phyloP scores from a whole-genome alignment of 2,888 invertebrate genomes.

The Ophonus ardosiacus region DNA sequence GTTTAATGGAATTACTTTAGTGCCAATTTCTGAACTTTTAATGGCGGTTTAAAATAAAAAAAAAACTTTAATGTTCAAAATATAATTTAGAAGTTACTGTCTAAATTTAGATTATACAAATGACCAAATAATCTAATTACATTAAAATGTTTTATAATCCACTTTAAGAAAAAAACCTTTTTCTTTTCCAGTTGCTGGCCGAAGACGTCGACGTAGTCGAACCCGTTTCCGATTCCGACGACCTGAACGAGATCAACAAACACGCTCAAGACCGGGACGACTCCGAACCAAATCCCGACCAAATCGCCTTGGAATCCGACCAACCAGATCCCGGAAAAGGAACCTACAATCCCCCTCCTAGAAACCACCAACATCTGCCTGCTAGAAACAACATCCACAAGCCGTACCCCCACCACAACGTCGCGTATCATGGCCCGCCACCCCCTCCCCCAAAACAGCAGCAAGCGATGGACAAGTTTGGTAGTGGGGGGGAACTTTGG shows the following conservation, averaged over 20 bases:
- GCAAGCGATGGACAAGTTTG: slow-evolving; percentile 75
- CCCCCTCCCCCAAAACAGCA: slow-evolving; percentile 76
- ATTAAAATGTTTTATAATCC: too few relatives aligned
- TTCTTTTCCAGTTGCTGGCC: slow-evolving; percentile 72
- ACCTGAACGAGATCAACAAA: slow-evolving; percentile 77
- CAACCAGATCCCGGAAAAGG: slow-evolving; percentile 78
- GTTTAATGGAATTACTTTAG: too few relatives aligned
- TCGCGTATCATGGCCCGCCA: slow-evolving; percentile 86
- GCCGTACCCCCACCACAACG: slow-evolving; percentile 77
- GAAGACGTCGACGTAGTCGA: slow-evolving; percentile 84
- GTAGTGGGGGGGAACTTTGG: slow-evolving; percentile 85
- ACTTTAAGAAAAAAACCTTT: not conserved
- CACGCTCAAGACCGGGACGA: slow-evolving; percentile 77
- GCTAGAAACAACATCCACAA: slow-evolving; percentile 69
- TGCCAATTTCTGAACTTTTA: too few relatives aligned
- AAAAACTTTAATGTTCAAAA: too few relatives aligned
- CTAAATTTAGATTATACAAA: too few relatives aligned
- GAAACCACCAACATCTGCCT: not conserved
- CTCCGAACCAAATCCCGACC: slow-evolving; percentile 81
- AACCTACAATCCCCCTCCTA: not conserved
- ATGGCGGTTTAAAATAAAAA: too few relatives aligned
- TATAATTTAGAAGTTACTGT: too few relatives aligned
- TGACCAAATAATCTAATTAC: too few relatives aligned
- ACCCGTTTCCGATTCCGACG: slow-evolving; percentile 78
- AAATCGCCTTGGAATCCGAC: slow-evolving; percentile 85